Evolutionary conservation across 1,140 invertebrate genomes (phyloP).

Genomic region (Rhysida immarginata): DNA sequence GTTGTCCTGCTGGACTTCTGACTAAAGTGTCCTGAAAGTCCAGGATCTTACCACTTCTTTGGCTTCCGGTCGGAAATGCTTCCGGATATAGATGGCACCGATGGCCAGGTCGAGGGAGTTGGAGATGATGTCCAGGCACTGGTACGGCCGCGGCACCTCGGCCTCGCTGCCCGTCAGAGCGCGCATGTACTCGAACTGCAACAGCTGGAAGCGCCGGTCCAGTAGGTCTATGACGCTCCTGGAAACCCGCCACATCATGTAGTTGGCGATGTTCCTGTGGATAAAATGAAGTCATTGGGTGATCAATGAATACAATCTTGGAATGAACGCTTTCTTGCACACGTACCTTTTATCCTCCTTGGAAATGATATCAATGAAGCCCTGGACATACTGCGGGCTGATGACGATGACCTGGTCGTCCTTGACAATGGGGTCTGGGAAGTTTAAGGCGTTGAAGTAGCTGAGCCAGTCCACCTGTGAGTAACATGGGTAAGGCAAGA

Average conservation of each 20-base stretch:
- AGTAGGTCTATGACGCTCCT: slow-evolving; percentile 24
- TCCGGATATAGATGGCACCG: slow-evolving; percentile 20
- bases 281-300: background rate
- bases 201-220: slow-evolving; percentile 48
- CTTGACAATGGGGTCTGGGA: no score
- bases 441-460: no score
- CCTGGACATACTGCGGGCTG: no score
- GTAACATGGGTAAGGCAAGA: no score
- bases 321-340: no score
- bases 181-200: slow-evolving; percentile 54
- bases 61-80: slow-evolving; percentile 20
- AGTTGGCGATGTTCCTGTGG: slow-evolving; percentile 29
- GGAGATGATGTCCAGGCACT: slow-evolving; percentile 55
- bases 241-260: slow-evolving; percentile 30
- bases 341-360: slow-evolving; percentile 8
- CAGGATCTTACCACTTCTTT: slow-evolving; percentile 13
- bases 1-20: background rate
- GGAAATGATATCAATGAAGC: no score
- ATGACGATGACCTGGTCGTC: no score
- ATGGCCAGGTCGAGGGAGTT: slow-evolving; percentile 36
- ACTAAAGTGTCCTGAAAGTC: no score
- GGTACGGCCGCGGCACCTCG: slow-evolving; percentile 66
- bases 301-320: slow-evolving; percentile 10
- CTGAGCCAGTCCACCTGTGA: no score
- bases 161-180: slow-evolving; percentile 56